phyloP scores from a whole-genome alignment of 1,140 invertebrate genomes.

The Drosophila subpulchrella region DNA sequence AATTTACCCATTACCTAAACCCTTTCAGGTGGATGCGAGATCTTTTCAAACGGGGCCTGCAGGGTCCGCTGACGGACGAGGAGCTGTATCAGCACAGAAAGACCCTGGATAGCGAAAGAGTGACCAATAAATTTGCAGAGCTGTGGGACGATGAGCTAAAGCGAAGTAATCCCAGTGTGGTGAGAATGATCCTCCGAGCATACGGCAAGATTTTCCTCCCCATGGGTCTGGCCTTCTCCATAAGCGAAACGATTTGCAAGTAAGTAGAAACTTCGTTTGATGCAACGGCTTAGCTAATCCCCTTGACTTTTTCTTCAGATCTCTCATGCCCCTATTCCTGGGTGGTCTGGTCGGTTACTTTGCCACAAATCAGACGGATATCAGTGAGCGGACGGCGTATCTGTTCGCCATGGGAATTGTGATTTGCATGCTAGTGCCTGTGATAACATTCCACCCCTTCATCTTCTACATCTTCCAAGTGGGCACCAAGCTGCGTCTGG shows the following conservation, averaged over 20 bases:
- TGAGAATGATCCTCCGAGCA: constrained; percentile 85
- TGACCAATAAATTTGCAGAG: constrained; percentile 70
- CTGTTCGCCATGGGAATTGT: constrained; percentile 89
- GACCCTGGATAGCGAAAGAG: constrained; percentile 68
- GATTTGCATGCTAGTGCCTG: constrained; percentile 87
- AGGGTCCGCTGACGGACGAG: constrained; percentile 84
- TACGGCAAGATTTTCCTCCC: constrained; percentile 86
- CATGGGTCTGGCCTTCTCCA: constrained; percentile 85
- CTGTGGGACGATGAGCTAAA: constrained; percentile 76
- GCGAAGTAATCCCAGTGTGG: constrained; percentile 85
- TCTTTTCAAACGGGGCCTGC: constrained; percentile 84
- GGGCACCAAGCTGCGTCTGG: constrained; percentile 91
- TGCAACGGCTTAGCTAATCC: constrained; percentile 22
- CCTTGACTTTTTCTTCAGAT: constrained; percentile 85
- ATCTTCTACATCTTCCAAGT: constrained; percentile 90
- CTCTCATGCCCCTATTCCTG: constrained; percentile 89
- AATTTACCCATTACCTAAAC: too few species aligned
- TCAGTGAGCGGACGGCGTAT: constrained; percentile 87
- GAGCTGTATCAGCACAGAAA: constrained; percentile 85
- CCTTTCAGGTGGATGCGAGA: constrained; percentile 84
- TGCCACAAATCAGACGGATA: constrained; percentile 84
- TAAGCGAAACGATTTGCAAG: constrained; percentile 86
- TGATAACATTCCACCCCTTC: constrained; percentile 91
- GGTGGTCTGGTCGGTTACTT: constrained; percentile 90
- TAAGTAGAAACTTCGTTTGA: constrained; percentile 56